These are phyloP conservation scores for Rhopalosiphum nymphaeae DNA, from an alignment of 2,888 invertebrate genomes.

Conservation along the genomic window DNA sequence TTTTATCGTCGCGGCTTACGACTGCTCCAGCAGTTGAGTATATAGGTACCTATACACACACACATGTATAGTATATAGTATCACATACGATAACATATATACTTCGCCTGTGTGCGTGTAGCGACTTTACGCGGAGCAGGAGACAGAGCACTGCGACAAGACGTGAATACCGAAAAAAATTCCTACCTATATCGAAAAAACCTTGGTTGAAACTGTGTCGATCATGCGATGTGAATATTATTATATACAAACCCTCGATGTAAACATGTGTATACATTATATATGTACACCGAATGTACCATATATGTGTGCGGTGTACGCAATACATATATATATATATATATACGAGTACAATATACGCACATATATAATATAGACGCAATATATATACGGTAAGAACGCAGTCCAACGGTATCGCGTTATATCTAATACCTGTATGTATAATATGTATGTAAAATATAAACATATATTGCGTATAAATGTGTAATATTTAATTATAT, in stretches of 20 bases:
- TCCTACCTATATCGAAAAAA: background rate
- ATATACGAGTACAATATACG: background rate
- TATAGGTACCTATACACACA: background rate
- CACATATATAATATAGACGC: background rate
- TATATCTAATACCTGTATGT: background rate
- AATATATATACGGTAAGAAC: background rate
- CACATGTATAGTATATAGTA: background rate
- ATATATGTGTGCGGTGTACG: background rate
- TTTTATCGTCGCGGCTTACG: conserved; percentile 20
- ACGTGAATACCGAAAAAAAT: conserved; percentile 38
- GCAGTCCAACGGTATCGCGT: conserved; percentile 8
- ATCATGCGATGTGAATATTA: background rate
- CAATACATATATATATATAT: background rate
- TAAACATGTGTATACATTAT: background rate
- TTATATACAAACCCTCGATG: background rate
- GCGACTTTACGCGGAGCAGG: background rate
- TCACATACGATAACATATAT: background rate
- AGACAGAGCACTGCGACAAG: background rate
- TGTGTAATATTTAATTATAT: background rate
- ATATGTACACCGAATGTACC: background rate
- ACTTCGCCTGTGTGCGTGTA: background rate
- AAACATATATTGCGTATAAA: background rate
- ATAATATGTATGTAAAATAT: background rate
- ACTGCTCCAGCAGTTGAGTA: background rate
- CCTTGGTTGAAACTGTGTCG: conserved; percentile 54